A percentile compares a stretch with the other conserved stretches of the same genome.
Conservation (phyloP, 2,113 vertebrate species). For the Scomber japonicus region DNA sequence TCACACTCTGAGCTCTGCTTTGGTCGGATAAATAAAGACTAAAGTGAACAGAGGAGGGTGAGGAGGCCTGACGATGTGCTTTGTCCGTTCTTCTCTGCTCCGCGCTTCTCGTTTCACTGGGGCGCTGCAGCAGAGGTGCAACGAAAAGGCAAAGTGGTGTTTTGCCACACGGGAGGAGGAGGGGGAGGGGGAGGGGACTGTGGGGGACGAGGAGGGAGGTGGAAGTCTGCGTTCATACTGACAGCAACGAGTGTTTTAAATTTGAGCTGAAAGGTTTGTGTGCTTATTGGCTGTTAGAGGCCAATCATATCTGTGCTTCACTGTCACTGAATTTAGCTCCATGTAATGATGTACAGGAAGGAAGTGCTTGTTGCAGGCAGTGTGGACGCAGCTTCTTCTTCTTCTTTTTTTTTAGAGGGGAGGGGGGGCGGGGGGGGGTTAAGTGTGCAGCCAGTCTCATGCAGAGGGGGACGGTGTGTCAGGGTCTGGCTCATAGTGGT, state of each 20-base stretch:
- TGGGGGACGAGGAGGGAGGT: not conserved
- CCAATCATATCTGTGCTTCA: slow-evolving; percentile 18
- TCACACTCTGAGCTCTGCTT: slow-evolving; percentile 49
- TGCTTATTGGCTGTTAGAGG: slow-evolving; percentile 9
- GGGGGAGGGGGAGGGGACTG: not conserved
- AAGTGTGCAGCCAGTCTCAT: slow-evolving; percentile 70
- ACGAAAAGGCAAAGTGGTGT: slow-evolving; percentile 77
- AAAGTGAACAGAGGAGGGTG: not conserved
- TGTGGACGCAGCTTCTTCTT: slow-evolving; percentile 7
- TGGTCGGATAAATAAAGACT: slow-evolving; percentile 47
- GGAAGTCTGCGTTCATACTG: slow-evolving; percentile 25
- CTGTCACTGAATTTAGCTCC: not conserved
- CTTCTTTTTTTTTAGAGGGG: not conserved
- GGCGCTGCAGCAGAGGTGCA: slow-evolving; percentile 57
- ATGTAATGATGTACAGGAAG: not conserved
- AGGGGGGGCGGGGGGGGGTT: not conserved
- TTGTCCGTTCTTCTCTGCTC: not conserved
- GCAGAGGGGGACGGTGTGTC: slow-evolving; percentile 89
- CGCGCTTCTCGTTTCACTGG: not conserved
- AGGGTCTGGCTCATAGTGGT: slow-evolving; percentile 86
- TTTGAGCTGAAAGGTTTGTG: not conserved
- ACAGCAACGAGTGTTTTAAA: slow-evolving; percentile 28
- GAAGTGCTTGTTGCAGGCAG: not conserved
- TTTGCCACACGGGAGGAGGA: slow-evolving; percentile 42
- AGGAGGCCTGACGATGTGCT: slow-evolving; percentile 41